phyloP scores from a whole-genome alignment of 2,888 invertebrate species.

The Diadromus collaris region DNA sequence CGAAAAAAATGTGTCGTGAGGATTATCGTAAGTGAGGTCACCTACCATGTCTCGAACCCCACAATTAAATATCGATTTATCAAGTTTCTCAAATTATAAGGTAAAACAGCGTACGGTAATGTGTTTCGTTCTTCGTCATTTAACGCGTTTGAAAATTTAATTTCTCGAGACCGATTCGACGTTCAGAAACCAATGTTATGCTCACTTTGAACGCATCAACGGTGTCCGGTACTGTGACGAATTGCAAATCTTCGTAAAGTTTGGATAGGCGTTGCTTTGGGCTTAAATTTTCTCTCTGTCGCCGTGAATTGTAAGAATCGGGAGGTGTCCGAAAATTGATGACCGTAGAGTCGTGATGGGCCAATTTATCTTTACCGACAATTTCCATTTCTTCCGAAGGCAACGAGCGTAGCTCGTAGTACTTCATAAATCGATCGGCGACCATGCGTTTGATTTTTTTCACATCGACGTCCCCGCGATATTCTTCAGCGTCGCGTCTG shows the following conservation, averaged over 20 bases:
- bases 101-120: neutral
- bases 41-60: neutral
- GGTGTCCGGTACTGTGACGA: neutral
- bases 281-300: slow-evolving; percentile 80
- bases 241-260: slow-evolving; percentile 15
- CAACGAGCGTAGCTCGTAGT: slow-evolving; percentile 83
- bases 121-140: neutral
- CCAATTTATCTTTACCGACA: slow-evolving; percentile 77
- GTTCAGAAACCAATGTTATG: neutral
- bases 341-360: neutral
- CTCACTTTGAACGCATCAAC: slow-evolving; percentile 68
- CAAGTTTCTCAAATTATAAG: neutral
- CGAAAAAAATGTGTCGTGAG: neutral
- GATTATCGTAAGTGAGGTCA: neutral
- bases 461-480: slow-evolving; percentile 64
- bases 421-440: slow-evolving; percentile 83
- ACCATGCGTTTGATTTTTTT: slow-evolving; percentile 68
- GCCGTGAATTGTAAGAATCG: slow-evolving; percentile 84
- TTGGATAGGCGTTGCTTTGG: slow-evolving; percentile 75
- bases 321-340: slow-evolving; percentile 75
- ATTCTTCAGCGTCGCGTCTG: slow-evolving; percentile 74
- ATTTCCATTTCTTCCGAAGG: slow-evolving; percentile 76
- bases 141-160: neutral
- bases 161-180: neutral
- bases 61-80: neutral